Conservation (phyloP, 1,140 invertebrate genomes). For the Magallana ariakensis region DNA sequence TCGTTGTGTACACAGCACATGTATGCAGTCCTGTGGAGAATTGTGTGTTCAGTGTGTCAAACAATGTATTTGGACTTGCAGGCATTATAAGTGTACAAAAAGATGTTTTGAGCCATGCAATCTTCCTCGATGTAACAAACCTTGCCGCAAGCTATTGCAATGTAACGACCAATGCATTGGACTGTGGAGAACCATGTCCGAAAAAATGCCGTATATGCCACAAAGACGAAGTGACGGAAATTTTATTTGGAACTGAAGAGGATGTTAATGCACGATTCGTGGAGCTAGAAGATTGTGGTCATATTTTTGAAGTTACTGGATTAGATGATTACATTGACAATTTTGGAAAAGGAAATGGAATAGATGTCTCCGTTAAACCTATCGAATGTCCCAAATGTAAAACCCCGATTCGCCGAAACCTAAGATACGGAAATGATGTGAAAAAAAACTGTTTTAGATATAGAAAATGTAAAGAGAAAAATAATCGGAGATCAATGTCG, state of each 20-base stretch:
- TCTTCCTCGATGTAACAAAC: slow-evolving; percentile 79
- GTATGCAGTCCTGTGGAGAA: slow-evolving; percentile 82
- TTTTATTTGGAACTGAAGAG: slow-evolving; percentile 81
- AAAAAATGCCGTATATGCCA: slow-evolving; percentile 63
- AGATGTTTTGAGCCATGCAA: slow-evolving; percentile 83
- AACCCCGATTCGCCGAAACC: slow-evolving; percentile 83
- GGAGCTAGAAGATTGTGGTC: slow-evolving; percentile 64
- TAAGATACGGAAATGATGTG: slow-evolving; percentile 83
- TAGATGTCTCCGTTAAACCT: slow-evolving; percentile 79
- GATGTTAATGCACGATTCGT: slow-evolving; percentile 69
- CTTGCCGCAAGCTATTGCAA: slow-evolving; percentile 66
- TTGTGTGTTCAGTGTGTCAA: slow-evolving; percentile 83
- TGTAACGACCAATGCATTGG: slow-evolving; percentile 85
- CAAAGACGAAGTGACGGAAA: slow-evolving; percentile 80
- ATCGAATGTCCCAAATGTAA: slow-evolving; percentile 85
- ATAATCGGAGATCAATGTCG: slow-evolving; percentile 41
- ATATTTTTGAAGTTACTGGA: slow-evolving; percentile 59
- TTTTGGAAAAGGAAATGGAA: slow-evolving; percentile 68
- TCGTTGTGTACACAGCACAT: slow-evolving; percentile 66
- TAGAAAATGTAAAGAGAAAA: slow-evolving; percentile 61
- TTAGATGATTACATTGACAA: slow-evolving; percentile 80
- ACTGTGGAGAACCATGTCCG: slow-evolving; percentile 83
- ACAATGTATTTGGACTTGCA: slow-evolving; percentile 77
- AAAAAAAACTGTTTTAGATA: slow-evolving; percentile 76
- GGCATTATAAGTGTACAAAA: slow-evolving; percentile 82